Base-by-base conservation (phyloP, 2,888 invertebrate species). In the Icerya purchasi region DNA sequence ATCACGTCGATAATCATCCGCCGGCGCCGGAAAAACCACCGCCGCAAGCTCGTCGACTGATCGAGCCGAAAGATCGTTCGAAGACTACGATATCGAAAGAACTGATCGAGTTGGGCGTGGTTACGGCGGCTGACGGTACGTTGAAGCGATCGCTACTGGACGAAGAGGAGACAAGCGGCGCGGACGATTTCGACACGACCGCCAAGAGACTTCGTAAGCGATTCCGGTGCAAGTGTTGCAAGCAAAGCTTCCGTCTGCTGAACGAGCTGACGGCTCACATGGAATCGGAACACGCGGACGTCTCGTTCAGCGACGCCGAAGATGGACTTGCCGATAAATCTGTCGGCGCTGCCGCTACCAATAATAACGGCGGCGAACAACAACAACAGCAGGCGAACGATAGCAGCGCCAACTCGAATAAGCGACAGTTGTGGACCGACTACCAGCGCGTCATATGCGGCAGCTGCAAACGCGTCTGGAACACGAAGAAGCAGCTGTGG, bases 381-480 rank as follows among this genome's bases (percentile, higher is more conserved):
- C 56, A 61, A 56, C 63, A 60, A 3, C 65, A 66, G 54, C 58
- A 57, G 5, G 36, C 36, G 8, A 14, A 14, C 14, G 36, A 14
- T 14, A 36, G 36, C 14, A 36, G 36, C 14, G 14, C 5, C 5
- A 36, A 36, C 36, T 8, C 8, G 8, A 24, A 56, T 25, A 58
- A 59, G 60, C 20, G 14, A 22, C 55, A 63, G 61, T 52, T 55
- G 10, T 60, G 60, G 60, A 60, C 60, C 53, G 56, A 56, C 18
- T 22, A 51, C 5, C 54, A 51, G 20, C 56, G 56, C 49, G 55
- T 61, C 1, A 56, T 69, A 22, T 75, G 78, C 64, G 77, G 77
- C 64, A 75, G 78, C n/a, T 79, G 78, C 63, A 73, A 74, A 3
- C 78, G 78, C 66, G 75, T 74, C 10, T 79, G 78, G 78, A 77